phyloP scores from a whole-genome alignment of 2,888 invertebrate genomes.

The Mesorhabditis belari region DNA sequence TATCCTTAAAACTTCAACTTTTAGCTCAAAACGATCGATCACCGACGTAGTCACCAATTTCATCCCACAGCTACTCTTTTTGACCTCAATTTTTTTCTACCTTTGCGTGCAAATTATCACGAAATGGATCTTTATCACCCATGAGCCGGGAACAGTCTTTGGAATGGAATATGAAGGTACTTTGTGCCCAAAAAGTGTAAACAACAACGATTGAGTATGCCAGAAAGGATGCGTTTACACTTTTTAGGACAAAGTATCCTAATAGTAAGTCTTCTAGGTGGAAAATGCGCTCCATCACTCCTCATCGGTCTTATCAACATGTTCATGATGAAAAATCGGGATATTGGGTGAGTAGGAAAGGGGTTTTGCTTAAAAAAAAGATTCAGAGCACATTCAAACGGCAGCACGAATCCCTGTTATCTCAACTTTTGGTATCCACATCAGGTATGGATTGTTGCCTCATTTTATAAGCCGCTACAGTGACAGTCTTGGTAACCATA shows the following conservation, averaged over 20 bases:
- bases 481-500: no score
- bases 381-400: no score
- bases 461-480: no score
- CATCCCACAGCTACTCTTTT: slow-evolving; percentile 86
- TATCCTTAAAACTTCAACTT: slow-evolving; percentile 2
- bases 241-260: no score
- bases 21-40: slow-evolving; percentile 61
- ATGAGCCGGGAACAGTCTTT: slow-evolving; percentile 26
- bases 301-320: slow-evolving; percentile 26
- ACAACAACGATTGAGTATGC: no score
- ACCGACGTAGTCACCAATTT: slow-evolving; percentile 82
- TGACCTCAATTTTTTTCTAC: slow-evolving; percentile 85
- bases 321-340: slow-evolving; percentile 31
- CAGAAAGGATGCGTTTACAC: no score
- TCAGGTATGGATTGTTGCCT: slow-evolving; percentile 37
- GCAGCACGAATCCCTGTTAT: slow-evolving; percentile 20
- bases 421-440: slow-evolving; percentile 53
- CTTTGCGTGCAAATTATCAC: slow-evolving; percentile 86
- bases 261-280: slow-evolving; percentile 15
- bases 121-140: slow-evolving; percentile 69
- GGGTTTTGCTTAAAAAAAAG: slow-evolving; percentile 1
- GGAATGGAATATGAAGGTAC: slow-evolving; percentile 43
- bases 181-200: no score
- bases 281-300: slow-evolving; percentile 53
- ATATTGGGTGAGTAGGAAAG: slow-evolving; percentile 19